A percentile compares a stretch with the other conserved stretches of the same genome.
Evolutionary conservation across 2,888 invertebrate genomes (phyloP).

Genomic region (Pilophorus perplexus): DNA sequence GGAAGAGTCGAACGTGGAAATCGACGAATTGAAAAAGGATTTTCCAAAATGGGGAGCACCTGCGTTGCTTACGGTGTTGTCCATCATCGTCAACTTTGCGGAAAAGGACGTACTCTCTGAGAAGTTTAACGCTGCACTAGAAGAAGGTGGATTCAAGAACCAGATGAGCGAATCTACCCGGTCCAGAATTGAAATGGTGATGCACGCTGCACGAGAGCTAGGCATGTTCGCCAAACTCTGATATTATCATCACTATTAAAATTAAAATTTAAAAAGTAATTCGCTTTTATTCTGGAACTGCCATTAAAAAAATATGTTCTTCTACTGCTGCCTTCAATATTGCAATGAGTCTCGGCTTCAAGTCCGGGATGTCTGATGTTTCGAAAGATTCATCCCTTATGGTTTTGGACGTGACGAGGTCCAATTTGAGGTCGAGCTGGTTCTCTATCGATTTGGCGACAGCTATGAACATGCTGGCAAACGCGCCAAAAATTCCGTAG

Average conservation of each 20-base stretch:
- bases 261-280: neutral
- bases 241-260: too few species aligned
- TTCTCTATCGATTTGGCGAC: too few species aligned
- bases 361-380: constrained; percentile 22
- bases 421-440: too few species aligned
- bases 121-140: neutral
- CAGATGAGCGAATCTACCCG: neutral
- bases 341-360: neutral
- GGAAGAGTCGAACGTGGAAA: neutral
- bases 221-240: too few species aligned
- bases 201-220: neutral
- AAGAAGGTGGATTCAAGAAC: neutral
- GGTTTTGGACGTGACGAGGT: too few species aligned
- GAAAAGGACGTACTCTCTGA: neutral
- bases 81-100: neutral
- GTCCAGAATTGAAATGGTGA: neutral
- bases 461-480: neutral
- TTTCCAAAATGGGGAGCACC: constrained; percentile 14
- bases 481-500: constrained; percentile 21
- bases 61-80: constrained; percentile 2
- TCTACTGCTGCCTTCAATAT: constrained; percentile 16
- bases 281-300: too few species aligned
- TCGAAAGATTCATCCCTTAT: too few species aligned
- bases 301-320: too few species aligned
- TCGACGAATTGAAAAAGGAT: neutral